Conservation (phyloP, 2,113 vertebrate genomes). For the Hippocampus abdominalis region DNA sequence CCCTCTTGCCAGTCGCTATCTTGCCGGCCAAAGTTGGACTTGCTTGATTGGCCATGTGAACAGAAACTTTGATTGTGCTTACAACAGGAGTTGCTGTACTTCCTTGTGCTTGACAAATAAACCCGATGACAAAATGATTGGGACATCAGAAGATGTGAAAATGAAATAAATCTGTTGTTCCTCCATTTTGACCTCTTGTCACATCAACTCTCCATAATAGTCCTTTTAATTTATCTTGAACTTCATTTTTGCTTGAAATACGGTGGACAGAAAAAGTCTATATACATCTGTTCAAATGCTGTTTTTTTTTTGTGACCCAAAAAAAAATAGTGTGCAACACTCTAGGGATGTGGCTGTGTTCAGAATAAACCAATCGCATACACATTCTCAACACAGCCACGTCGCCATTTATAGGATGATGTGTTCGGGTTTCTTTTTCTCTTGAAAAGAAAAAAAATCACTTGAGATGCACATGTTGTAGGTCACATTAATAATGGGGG, state of each 20-base stretch:
- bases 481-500: too few species aligned
- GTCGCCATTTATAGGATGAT: too few species aligned
- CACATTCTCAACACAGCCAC: too few species aligned
- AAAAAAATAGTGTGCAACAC: background rate
- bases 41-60: constrained; percentile 12
- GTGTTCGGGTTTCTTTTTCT: too few species aligned
- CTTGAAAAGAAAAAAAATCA: too few species aligned
- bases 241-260: background rate
- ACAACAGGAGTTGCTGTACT: background rate
- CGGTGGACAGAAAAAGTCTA: background rate
- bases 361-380: background rate
- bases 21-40: constrained; percentile 13
- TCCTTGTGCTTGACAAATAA: background rate
- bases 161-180: background rate
- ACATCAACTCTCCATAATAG: background rate
- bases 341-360: background rate
- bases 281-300: background rate
- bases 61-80: background rate
- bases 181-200: background rate
- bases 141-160: background rate
- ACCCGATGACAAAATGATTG: background rate
- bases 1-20: background rate
- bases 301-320: background rate
- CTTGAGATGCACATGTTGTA: too few species aligned
- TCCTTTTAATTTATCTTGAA: background rate